phyloP scores from a whole-genome alignment of 2,113 vertebrate genomes.

The Chitala chitala region DNA sequence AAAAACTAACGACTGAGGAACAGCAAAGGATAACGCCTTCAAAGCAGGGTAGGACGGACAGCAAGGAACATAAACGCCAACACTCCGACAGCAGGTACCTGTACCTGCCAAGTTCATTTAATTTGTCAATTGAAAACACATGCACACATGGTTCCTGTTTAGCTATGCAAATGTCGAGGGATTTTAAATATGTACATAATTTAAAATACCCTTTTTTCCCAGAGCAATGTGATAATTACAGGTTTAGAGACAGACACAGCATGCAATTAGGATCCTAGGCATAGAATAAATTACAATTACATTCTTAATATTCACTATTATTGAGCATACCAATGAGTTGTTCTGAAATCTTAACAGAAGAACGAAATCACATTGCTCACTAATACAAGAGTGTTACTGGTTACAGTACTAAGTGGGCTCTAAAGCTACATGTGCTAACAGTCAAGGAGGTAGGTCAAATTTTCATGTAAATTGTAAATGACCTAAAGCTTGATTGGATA shows the following conservation, averaged over 20 bases:
- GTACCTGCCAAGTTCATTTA: neutral
- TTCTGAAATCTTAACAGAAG: neutral
- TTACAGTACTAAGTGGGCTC: too few relatives aligned
- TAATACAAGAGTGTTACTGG: too few relatives aligned
- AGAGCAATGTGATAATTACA: constrained; percentile 16
- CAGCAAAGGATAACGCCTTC: too few relatives aligned
- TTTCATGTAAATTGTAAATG: too few relatives aligned
- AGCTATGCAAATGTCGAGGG: neutral
- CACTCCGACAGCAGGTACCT: constrained; percentile 4
- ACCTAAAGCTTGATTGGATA: neutral
- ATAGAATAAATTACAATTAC: constrained; percentile 18
- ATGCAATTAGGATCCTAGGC: constrained; percentile 14
- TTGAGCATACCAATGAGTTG: neutral
- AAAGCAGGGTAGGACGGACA: too few relatives aligned
- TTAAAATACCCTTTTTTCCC: constrained; percentile 9
- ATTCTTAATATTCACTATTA: constrained; percentile 12
- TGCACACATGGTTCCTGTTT: neutral
- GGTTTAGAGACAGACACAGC: neutral
- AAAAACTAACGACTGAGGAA: neutral
- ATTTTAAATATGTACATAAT: constrained; percentile 19
- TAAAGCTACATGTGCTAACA: too few relatives aligned
- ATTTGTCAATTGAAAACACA: neutral
- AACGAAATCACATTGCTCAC: too few relatives aligned
- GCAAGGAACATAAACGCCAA: too few relatives aligned
- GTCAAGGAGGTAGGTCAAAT: too few relatives aligned